Percentiles rank a stretch among this genome's conserved stretches.
phyloP scores from a whole-genome alignment of 1,140 invertebrate species.

The Trachelipus rathkii region DNA sequence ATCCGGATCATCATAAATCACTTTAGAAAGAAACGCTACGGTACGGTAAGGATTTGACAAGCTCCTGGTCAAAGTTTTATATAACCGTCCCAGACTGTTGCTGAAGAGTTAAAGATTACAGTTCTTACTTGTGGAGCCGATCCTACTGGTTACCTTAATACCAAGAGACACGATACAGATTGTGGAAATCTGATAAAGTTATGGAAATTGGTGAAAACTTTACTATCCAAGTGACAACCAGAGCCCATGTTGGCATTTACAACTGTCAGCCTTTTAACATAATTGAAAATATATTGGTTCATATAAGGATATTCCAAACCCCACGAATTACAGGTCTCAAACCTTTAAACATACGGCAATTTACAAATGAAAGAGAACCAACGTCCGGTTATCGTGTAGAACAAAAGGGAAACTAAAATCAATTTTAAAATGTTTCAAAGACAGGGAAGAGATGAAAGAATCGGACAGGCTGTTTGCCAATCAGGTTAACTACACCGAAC shows the following conservation, averaged over 20 bases:
- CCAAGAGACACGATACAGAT: slow-evolving; percentile 73
- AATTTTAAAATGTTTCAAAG: slow-evolving; percentile 77
- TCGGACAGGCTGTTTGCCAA: slow-evolving; percentile 63
- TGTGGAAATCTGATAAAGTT: slow-evolving; percentile 67
- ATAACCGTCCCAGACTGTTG: slow-evolving; percentile 74
- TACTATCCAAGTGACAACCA: slow-evolving; percentile 70
- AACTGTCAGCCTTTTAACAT: slow-evolving; percentile 84
- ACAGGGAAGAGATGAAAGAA: slow-evolving; percentile 62
- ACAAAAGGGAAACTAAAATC: slow-evolving; percentile 83
- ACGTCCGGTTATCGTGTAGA: slow-evolving; percentile 74
- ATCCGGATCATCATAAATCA: slow-evolving; percentile 56
- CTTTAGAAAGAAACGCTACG: slow-evolving; percentile 67
- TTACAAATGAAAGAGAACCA: slow-evolving; percentile 70
- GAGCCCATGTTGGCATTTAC: slow-evolving; percentile 68
- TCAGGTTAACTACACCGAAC: slow-evolving; percentile 66
- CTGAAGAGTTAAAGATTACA: slow-evolving; percentile 73
- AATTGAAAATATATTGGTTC: slow-evolving; percentile 75
- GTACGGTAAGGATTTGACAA: slow-evolving; percentile 77
- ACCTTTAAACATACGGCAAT: slow-evolving; percentile 74
- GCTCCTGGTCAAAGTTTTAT: slow-evolving; percentile 78
- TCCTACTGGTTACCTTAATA: slow-evolving; percentile 82
- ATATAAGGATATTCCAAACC: slow-evolving; percentile 77
- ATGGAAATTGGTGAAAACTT: slow-evolving; percentile 73
- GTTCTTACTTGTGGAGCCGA: slow-evolving; percentile 79
- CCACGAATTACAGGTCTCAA: slow-evolving; percentile 80